Conservation (phyloP, 2,797 vertebrate species). For the Simalia tracyae region DNA sequence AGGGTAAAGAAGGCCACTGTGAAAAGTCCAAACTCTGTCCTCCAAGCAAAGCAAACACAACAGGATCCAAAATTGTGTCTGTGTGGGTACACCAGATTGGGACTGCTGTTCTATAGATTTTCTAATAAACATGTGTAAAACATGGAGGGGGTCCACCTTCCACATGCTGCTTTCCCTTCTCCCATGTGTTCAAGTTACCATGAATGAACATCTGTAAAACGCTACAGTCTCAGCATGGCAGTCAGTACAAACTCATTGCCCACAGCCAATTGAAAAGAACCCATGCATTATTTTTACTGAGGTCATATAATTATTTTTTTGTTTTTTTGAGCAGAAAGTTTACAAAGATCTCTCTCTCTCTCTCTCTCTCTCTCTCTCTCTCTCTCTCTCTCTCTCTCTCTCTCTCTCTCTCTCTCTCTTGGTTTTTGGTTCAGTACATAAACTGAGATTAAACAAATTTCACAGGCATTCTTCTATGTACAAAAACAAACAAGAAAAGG, state of each 20-base stretch:
- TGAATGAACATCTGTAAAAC: not conserved
- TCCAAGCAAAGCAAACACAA: not conserved
- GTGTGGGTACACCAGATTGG: not conserved
- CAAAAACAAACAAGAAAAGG: not conserved
- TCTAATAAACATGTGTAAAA: not conserved
- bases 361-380: not conserved
- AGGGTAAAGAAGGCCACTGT: not conserved
- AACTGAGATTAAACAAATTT: constrained; percentile 19
- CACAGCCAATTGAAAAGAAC: not conserved
- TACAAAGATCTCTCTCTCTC: not conserved
- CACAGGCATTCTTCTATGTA: not conserved
- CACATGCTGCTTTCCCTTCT: not conserved
- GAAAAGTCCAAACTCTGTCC: not conserved
- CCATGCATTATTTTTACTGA: not conserved
- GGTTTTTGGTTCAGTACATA: not conserved
- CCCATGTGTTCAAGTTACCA: not conserved
- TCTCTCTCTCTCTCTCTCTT: not conserved
- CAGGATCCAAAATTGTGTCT: not conserved
- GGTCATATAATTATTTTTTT: constrained; percentile 17
- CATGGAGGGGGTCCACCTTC: not conserved
- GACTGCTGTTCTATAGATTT: not conserved
- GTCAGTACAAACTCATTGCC: not conserved
- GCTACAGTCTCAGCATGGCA: not conserved
- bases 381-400: not conserved
- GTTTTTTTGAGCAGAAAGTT: constrained; percentile 12